Evolutionary conservation across 2,888 invertebrate species (phyloP).

Genomic region (Adineta ricciae): DNA sequence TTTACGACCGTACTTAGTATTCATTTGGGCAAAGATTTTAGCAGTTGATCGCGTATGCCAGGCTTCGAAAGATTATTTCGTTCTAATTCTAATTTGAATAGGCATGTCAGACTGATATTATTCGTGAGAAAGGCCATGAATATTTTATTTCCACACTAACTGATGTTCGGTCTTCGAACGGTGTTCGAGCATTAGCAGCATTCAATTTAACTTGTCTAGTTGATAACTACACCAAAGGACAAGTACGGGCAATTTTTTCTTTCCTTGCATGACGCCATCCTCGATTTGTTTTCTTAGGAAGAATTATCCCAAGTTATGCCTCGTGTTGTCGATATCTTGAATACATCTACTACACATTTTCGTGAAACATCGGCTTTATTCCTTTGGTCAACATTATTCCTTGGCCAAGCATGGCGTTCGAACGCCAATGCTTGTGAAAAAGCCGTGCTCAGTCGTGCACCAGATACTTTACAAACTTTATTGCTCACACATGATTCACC

Average conservation of each 20-base stretch:
- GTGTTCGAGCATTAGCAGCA: conserved; percentile 25
- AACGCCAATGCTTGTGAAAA: conserved; percentile 26
- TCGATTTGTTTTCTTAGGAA: neutral
- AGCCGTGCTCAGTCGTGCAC: conserved; percentile 18
- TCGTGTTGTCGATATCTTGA: neutral
- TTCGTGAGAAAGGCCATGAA: conserved; percentile 30
- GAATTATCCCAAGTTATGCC: neutral
- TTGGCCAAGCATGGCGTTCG: conserved; percentile 26
- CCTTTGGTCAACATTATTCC: conserved; percentile 27
- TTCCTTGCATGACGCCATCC: neutral
- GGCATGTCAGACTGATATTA: conserved; percentile 25
- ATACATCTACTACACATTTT: neutral
- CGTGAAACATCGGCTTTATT: neutral
- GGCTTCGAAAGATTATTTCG: conserved; percentile 59
- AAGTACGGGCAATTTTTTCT: neutral
- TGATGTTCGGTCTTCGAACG: conserved; percentile 7
- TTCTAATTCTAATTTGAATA: neutral
- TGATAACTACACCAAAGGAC: conserved; percentile 24
- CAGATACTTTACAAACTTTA: neutral
- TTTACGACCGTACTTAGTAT: conserved; percentile 78
- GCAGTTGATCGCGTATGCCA: conserved; percentile 70
- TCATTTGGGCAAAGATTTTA: conserved; percentile 96
- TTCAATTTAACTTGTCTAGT: conserved; percentile 29
- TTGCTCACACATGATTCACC: neutral
- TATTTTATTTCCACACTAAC: conserved; percentile 30